These are phyloP conservation scores for Gorilla gorilla DNA, from an alignment of 2,113 vertebrate genomes.

Conservation along the genomic window DNA sequence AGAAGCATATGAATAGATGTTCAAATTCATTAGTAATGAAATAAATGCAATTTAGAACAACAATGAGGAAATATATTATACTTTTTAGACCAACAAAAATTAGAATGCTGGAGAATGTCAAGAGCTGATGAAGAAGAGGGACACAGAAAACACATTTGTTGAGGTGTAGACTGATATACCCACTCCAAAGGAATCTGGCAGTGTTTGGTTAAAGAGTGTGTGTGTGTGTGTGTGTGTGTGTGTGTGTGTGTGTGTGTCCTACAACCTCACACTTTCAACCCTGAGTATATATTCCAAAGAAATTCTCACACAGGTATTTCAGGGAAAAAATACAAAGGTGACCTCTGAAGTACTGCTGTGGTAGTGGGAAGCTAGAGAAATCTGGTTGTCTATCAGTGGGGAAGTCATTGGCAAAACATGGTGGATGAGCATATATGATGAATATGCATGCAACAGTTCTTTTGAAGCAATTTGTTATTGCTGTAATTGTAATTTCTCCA, in stretches of 20 bases:
- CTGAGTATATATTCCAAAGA: background rate
- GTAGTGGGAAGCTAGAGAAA: background rate
- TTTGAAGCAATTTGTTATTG: background rate
- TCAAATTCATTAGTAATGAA: background rate
- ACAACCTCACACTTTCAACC: background rate
- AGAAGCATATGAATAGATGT: background rate
- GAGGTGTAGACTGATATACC: background rate
- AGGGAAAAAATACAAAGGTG: background rate
- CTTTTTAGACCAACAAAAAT: background rate
- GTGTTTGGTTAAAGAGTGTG: background rate
- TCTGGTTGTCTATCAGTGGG: background rate
- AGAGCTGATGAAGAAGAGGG: background rate
- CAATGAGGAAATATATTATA: background rate
- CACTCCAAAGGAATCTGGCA: background rate
- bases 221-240: background rate
- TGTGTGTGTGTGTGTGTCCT: background rate
- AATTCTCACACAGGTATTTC: background rate
- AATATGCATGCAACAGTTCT: background rate
- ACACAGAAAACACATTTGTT: background rate
- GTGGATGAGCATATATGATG: background rate
- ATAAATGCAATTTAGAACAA: conserved; percentile 13
- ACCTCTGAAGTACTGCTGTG: background rate
- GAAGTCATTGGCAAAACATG: background rate
- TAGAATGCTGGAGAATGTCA: background rate
- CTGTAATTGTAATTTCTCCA: background rate